These are phyloP conservation scores for Galerucella pusilla DNA, from an alignment of 2,888 invertebrate species.

Conservation along the genomic window DNA sequence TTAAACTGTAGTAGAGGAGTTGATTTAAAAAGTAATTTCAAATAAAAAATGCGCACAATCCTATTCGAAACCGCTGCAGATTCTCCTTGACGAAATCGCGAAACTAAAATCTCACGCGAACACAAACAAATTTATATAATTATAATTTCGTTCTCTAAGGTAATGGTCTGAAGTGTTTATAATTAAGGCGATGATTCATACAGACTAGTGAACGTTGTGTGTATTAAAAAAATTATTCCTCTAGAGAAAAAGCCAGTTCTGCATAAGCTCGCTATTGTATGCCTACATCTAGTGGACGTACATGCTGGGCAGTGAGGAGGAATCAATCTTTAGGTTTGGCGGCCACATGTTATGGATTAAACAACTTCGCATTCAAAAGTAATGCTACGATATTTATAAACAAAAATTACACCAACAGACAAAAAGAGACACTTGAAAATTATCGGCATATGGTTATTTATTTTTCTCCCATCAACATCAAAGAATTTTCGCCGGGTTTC, in stretches of 20 bases:
- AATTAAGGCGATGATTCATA: conserved; percentile 50
- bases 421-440: too few relatives aligned
- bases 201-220: conserved; percentile 18
- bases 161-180: conserved; percentile 34
- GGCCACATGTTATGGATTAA: conserved; percentile 23
- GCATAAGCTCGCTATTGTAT: conserved; percentile 40
- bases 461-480: too few relatives aligned
- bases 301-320: conserved; percentile 21
- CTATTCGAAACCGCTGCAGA: conserved; percentile 25
- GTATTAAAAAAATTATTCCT: conserved; percentile 37
- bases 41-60: conserved; percentile 25
- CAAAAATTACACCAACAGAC: too few relatives aligned
- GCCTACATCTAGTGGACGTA: conserved; percentile 27
- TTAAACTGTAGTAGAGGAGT: not conserved
- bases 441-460: too few relatives aligned
- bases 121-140: conserved; percentile 41
- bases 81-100: conserved; percentile 24
- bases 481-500: too few relatives aligned
- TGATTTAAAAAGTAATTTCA: conserved; percentile 1
- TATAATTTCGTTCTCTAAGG: conserved; percentile 35
- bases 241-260: conserved; percentile 43
- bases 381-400: not conserved
- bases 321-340: conserved; percentile 27
- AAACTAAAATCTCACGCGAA: conserved; percentile 24
- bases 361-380: conserved; percentile 15